phyloP scores from a whole-genome alignment of 1,140 invertebrate genomes.

The Anagrus nilaparvatae region DNA sequence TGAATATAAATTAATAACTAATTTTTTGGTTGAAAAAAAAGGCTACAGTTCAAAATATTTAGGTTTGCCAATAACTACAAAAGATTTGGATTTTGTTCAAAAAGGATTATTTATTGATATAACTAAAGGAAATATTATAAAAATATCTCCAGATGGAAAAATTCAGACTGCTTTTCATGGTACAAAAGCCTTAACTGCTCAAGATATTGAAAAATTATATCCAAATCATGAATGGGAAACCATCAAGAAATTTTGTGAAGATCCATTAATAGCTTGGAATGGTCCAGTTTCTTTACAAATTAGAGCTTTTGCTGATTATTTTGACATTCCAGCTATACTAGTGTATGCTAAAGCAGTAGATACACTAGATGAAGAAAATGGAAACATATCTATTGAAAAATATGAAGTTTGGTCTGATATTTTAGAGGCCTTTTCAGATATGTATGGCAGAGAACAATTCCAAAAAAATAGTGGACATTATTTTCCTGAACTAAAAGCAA shows the following conservation, averaged over 20 bases:
- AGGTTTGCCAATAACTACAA: constrained; percentile 41
- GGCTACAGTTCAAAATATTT: constrained; percentile 49
- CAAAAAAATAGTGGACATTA: constrained; percentile 45
- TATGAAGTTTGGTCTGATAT: constrained; percentile 62
- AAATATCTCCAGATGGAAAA: constrained; percentile 48
- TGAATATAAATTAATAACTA: constrained; percentile 52
- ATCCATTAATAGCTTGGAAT: constrained; percentile 53
- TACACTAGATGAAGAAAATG: constrained; percentile 48
- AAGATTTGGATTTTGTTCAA: constrained; percentile 55
- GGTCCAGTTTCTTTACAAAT: constrained; percentile 49
- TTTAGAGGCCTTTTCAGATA: constrained; percentile 48
- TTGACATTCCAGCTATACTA: constrained; percentile 60
- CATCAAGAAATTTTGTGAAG: constrained; percentile 42
- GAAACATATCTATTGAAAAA: constrained; percentile 28
- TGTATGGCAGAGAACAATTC: constrained; percentile 56
- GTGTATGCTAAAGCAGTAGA: constrained; percentile 65
- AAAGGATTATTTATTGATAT: constrained; percentile 69
- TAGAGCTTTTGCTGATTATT: constrained; percentile 63
- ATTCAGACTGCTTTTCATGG: constrained; percentile 63
- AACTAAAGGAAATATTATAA: constrained; percentile 61
- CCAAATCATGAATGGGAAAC: constrained; percentile 49
- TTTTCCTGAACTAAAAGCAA: constrained; percentile 50
- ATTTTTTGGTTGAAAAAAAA: constrained; percentile 52
- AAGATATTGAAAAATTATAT: constrained; percentile 54
- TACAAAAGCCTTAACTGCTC: constrained; percentile 45